phyloP scores from a whole-genome alignment of 2,113 vertebrate species.

The Probosciger aterrimus region DNA sequence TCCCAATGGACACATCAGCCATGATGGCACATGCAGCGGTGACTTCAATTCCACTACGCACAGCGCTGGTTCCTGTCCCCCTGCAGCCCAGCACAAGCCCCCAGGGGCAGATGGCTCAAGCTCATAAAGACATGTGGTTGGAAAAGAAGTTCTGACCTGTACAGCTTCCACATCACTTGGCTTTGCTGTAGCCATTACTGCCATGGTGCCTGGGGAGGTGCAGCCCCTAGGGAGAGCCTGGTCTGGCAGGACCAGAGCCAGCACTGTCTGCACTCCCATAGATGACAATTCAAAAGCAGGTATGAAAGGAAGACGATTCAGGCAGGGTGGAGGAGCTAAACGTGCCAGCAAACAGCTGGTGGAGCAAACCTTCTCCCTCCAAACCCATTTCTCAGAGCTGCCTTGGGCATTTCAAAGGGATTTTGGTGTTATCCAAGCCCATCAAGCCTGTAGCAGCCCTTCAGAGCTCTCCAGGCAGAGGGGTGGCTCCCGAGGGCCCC shows the following conservation, averaged over 20 bases:
- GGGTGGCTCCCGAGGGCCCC: neutral
- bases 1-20: accelerated
- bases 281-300: neutral
- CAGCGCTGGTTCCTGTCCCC: neutral
- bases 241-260: neutral
- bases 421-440: neutral
- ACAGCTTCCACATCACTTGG: neutral
- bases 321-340: neutral
- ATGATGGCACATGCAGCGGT: accelerated
- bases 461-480: neutral
- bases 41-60: neutral
- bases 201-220: accelerated
- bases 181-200: neutral
- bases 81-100: neutral
- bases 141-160: neutral
- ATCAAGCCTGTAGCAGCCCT: neutral
- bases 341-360: neutral
- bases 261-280: accelerated
- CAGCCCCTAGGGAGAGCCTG: neutral
- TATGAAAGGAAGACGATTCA: neutral
- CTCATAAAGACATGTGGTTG: neutral
- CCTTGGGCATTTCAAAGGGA: accelerated
- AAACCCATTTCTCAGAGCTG: neutral
- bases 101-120: neutral
- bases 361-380: neutral